Evolutionary conservation across 92 coral and sea anemone genomes (phyloP), one percentile per base, ranked within the genome.

Genomic region (Bergia sp.): DNA sequence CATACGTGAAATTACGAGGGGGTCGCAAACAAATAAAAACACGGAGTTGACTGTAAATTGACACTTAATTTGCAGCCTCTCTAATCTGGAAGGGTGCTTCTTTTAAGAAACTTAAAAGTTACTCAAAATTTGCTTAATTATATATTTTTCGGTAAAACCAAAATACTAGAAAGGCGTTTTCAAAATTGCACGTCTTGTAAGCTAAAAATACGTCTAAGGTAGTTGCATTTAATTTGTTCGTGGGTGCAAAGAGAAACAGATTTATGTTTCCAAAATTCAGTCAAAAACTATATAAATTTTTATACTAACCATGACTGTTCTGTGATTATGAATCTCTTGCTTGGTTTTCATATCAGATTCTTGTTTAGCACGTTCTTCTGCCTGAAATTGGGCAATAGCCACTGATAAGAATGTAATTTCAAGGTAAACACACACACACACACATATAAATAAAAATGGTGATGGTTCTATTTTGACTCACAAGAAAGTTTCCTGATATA

Each of bases 291-390:
- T 3, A 53, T 10, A 53, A 23, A 23, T 36, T 21, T 37, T 6
- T 42, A 18, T 49, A 42, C 88, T 82, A 87, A 96, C 99, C 92
- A 86, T 96, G 80, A 23, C 41, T 67, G 91, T 91, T 47, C 99
- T 93, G 88, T 97, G 99, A n/a, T 97, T 89, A 81, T 97, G 98
- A 20, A 97, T 97, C 44, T 91, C 94, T 88, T 91, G 90, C 81
- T 90, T 93, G 29, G 90, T 86, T 79, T 91, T 93, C 89, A 92
- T 75, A 47, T 93, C 96, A 11, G 89, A 66, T 61, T 96, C 97
- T 61, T 90, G 89, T 86, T 97, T 96, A 47, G 88, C 90, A 37
- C 79, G 91, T 81, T 94, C 98, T 84, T 97, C 99, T 5, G 92
- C 96, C 98, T 95, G 77, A 0, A 37, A 58, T 47, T 7, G 13